Conservation (phyloP, 1,140 invertebrate species). For the Pogonus chalceus region DNA sequence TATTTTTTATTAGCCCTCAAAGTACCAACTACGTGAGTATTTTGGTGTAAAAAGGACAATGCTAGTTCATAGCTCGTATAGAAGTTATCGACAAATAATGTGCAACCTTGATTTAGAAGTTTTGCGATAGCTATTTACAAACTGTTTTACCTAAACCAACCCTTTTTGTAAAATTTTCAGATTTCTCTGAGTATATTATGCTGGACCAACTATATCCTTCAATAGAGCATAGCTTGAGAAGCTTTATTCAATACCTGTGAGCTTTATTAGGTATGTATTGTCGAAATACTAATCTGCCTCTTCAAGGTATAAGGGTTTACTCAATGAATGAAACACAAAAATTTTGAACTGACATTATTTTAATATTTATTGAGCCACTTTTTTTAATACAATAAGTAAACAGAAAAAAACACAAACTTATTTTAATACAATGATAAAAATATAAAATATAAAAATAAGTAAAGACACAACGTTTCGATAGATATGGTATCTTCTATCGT, state of each 20-base stretch:
- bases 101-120: slow-evolving; percentile 17
- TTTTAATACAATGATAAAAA: too few species aligned
- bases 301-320: slow-evolving; percentile 29
- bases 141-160: slow-evolving; percentile 15
- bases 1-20: slow-evolving; percentile 17
- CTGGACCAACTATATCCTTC: slow-evolving; percentile 23
- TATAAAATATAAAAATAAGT: too few species aligned
- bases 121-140: slow-evolving; percentile 16
- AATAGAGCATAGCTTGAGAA: slow-evolving; percentile 23
- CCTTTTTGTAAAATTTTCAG: slow-evolving; percentile 23
- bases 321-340: too few species aligned
- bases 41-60: slow-evolving; percentile 14
- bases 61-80: slow-evolving; percentile 21
- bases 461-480: too few species aligned
- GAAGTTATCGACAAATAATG: slow-evolving; percentile 20
- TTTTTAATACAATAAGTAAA: too few species aligned
- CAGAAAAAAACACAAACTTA: too few species aligned
- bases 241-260: slow-evolving; percentile 29
- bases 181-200: slow-evolving; percentile 26
- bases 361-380: too few species aligned
- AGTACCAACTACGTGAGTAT: slow-evolving; percentile 22
- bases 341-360: too few species aligned
- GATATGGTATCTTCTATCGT: too few species aligned
- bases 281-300: slow-evolving; percentile 27
- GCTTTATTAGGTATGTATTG: slow-evolving; percentile 29